phyloP scores from a whole-genome alignment of 2,888 invertebrate genomes.

The Oeneis ivallda region DNA sequence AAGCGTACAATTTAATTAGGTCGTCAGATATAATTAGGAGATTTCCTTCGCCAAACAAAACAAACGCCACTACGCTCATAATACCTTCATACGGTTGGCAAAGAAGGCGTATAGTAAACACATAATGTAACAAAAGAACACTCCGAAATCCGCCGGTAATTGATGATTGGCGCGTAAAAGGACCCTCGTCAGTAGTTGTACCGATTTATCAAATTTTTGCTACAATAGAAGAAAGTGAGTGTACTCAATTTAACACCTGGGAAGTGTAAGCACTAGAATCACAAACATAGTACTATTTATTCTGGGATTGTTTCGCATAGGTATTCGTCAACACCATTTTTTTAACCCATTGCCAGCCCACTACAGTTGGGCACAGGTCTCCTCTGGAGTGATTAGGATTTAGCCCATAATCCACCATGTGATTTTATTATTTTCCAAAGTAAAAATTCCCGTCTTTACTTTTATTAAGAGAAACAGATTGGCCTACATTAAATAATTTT shows the following conservation, averaged over 20 bases:
- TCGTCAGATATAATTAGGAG: not conserved
- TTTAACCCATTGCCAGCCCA: too few species aligned
- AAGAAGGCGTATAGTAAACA: slow-evolving; percentile 17
- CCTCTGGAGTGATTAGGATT: too few species aligned
- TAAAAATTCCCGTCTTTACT: too few species aligned
- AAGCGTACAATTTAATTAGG: not conserved
- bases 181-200: slow-evolving; percentile 30
- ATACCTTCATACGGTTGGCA: not conserved
- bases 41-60: not conserved
- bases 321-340: too few species aligned
- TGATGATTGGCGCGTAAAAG: slow-evolving; percentile 28
- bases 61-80: not conserved
- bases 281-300: not conserved
- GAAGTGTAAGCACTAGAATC: not conserved
- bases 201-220: slow-evolving; percentile 33
- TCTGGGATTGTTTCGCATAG: not conserved
- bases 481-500: too few species aligned
- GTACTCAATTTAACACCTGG: not conserved
- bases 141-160: slow-evolving; percentile 20
- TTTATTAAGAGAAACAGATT: too few species aligned
- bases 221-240: slow-evolving; percentile 16
- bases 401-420: too few species aligned
- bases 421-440: too few species aligned
- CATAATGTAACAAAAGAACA: slow-evolving; percentile 25
- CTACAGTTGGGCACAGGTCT: too few species aligned